Evolutionary conservation across 2,888 invertebrate species (phyloP).

Genomic region (Pantelozetes paolii): DNA sequence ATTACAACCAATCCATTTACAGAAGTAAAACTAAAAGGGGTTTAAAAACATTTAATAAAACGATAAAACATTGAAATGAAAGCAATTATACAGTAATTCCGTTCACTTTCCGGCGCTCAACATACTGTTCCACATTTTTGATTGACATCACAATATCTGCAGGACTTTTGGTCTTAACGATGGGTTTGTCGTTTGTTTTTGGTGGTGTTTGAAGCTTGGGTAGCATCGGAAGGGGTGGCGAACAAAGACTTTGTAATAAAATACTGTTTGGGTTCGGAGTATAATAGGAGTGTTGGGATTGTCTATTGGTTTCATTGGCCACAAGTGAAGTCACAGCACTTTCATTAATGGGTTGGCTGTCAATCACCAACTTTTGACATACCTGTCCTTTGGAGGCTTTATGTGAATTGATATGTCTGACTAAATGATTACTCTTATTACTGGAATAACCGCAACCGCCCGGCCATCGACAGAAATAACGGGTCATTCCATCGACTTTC

Average conservation of each 20-base stretch:
- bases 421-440: conserved; percentile 30
- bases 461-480: conserved; percentile 24
- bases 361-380: not conserved
- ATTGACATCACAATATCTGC: conserved; percentile 24
- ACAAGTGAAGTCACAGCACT: not conserved
- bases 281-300: not conserved
- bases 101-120: conserved; percentile 27
- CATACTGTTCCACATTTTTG: conserved; percentile 29
- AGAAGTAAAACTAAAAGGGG: conserved; percentile 19
- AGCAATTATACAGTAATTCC: conserved; percentile 16
- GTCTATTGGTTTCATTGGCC: not conserved
- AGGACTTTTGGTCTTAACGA: not conserved
- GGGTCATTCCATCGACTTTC: conserved; percentile 16
- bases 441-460: conserved; percentile 3
- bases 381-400: not conserved
- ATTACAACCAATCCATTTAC: conserved; percentile 21
- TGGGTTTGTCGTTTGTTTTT: not conserved
- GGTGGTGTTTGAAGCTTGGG: not conserved
- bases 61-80: too few relatives aligned
- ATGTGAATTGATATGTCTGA: conserved; percentile 11
- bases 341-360: not conserved
- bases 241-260: not conserved
- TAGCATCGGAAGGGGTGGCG: conserved; percentile 1
- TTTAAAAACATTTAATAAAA: too few relatives aligned
- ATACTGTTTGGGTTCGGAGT: conserved; percentile 11